Base-by-base conservation (phyloP, 2,797 vertebrate species). In the Vultur gryphus region DNA sequence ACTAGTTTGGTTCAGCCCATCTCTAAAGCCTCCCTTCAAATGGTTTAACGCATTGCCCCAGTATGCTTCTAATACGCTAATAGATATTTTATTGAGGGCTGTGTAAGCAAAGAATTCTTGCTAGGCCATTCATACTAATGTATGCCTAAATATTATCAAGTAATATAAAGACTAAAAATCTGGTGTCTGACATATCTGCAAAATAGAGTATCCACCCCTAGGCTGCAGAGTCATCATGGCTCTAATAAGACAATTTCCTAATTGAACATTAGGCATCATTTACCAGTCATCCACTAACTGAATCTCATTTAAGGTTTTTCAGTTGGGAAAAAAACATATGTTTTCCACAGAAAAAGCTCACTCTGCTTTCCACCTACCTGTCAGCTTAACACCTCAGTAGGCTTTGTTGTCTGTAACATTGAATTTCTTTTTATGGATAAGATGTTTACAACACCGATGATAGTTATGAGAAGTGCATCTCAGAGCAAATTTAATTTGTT, bases 401-500 rank as follows among this genome's bases (percentile, higher is more conserved):
- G 14, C 10, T 84, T 90, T 86, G 51, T 49, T 65, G 35, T 76
- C 72, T 87, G 61, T 46, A 82, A n/a, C 39, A 86, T 23, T 66
- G 58, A 90, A 91, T 95, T 96, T 91, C 85, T 93, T 51, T 91
- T 96, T 96, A 92, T 0, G 0, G 39, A 14, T 46, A 59, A 83
- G 52, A 67, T 73, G 59, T 93, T 93, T 93, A 93, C 73, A 82
- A 35, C 66, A 59, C 2, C 46, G 80, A 95, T 55, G 14, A 79
- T 90, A 33, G 28, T 73, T 95, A 87, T 52, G 29, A 89, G 19
- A 37, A 83, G n/a, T 39, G 12, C 31, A 84, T 79, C 62, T 94
- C 62, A 59, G 48, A 94, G 39, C 10, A 94, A 87, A 93, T 94
- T 76, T 84, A 86, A 90, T 89, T 96, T 94, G 66, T 79, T 95